Base-by-base conservation (phyloP, 2,888 invertebrate genomes). In the Yponomeuta cagnagella region DNA sequence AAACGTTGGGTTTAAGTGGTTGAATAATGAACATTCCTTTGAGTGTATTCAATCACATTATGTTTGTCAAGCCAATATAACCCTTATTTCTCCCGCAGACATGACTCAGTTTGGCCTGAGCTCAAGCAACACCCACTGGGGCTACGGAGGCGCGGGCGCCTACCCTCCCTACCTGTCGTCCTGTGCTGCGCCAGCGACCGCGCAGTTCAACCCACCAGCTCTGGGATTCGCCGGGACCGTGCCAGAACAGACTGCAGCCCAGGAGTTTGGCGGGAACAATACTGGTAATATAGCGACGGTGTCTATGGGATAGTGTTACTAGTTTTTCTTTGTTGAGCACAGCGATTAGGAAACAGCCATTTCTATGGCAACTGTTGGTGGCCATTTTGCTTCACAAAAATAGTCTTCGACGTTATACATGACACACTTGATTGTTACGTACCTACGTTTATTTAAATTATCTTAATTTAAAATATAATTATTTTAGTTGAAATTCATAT, bases 41-140 rank as follows among this genome's bases (percentile, higher is more conserved):
- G 23, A 23, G 23, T 23, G 23, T 23, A 23, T 23, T 23, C 23
- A 23, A 23, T 23, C 23, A 23, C 23, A 23, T 23, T 5, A 33
- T 33, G 33, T 33, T 5, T 43, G 43, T 1, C 52, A 33, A 8
- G 4, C 66, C 8, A 12, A 43, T 31, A 33, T 67, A 37, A 67
- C 37, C 4, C 12, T n/a, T 37, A 67, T 67, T 37, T 37, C n/a
- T 37, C n/a, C 79, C 84, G 4, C 90, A 97, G 96, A 97, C 87
- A 96, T 97, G 96, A 95, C 96, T 76, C 96, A 96, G 87, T 97
- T 97, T 83, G 96, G 96, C 67, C 88, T 96, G 82, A 96, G 96
- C 85, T 95, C 96, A 79, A 95, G 96, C 78, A 97, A 97, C 87
- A 95, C 96, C 12, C 96, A 96, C 82, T 97, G 97, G 97, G 97